phyloP scores from a whole-genome alignment of 2,888 invertebrate species.

The Alviniconcha strummeri region DNA sequence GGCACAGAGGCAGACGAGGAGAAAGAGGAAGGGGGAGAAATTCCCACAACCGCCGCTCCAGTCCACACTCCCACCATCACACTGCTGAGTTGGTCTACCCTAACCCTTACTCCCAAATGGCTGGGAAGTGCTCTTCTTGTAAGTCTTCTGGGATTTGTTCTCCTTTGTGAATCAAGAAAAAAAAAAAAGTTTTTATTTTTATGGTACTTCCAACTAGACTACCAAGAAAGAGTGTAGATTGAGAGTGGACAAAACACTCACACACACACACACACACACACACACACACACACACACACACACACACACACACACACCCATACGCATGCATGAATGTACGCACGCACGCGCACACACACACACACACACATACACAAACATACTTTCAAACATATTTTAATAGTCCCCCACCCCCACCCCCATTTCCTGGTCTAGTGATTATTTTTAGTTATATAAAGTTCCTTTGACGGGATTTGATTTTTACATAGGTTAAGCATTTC shows the following conservation, averaged over 20 bases:
- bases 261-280: slow-evolving; percentile 15
- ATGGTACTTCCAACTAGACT: too few species aligned
- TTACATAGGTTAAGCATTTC: too few species aligned
- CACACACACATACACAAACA: background rate
- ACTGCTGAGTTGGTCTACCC: background rate
- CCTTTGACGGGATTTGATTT: too few species aligned
- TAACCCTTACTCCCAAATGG: background rate
- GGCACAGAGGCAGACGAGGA: too few species aligned
- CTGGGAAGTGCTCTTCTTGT: background rate
- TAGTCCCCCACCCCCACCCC: too few species aligned
- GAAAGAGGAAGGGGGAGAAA: too few species aligned
- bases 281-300: slow-evolving; percentile 9
- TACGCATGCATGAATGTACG: background rate
- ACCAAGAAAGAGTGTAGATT: too few species aligned
- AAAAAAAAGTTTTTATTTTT: too few species aligned
- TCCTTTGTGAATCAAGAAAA: background rate
- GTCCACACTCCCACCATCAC: background rate
- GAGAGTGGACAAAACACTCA: background rate
- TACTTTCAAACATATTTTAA: background rate
- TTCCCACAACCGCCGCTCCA: too few species aligned
- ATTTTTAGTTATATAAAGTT: too few species aligned
- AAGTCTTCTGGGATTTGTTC: background rate
- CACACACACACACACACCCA: slow-evolving; percentile 13
- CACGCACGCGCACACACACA: background rate
- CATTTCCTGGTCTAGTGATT: too few species aligned